Evolutionary conservation across 1,140 invertebrate genomes (phyloP).

Genomic region (Procambarus virginalis): DNA sequence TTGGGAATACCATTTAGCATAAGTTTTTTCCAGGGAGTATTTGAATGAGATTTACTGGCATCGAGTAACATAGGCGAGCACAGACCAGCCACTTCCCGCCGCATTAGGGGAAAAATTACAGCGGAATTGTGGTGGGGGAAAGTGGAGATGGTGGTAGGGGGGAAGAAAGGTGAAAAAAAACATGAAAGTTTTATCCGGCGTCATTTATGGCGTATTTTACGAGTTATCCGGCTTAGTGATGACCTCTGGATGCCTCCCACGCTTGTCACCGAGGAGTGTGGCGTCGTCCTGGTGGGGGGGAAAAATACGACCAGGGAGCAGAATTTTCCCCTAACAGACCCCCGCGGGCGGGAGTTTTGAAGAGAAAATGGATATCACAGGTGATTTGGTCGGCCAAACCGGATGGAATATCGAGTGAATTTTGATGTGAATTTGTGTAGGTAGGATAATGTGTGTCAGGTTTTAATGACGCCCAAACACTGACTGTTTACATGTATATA

Average conservation of each 20-base stretch:
- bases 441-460: neutral
- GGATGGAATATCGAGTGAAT: conserved; percentile 3
- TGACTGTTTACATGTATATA: neutral
- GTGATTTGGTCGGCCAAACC: conserved; percentile 17
- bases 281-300: too few species aligned
- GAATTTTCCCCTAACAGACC: conserved; percentile 34
- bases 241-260: too few species aligned
- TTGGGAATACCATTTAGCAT: conserved; percentile 64
- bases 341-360: conserved; percentile 17
- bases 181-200: neutral
- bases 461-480: neutral
- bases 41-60: conserved; percentile 59
- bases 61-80: conserved; percentile 58
- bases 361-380: conserved; percentile 33
- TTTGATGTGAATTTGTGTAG: neutral
- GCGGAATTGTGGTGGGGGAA: neutral
- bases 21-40: conserved; percentile 62
- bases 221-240: too few species aligned
- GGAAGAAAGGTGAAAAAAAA: neutral
- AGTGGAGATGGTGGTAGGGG: neutral
- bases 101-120: conserved; percentile 34
- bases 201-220: neutral
- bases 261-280: too few species aligned
- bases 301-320: neutral
- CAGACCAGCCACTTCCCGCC: conserved; percentile 7